Evolutionary conservation across 2,888 invertebrate genomes (phyloP).

Genomic region (Stramonita haemastoma): DNA sequence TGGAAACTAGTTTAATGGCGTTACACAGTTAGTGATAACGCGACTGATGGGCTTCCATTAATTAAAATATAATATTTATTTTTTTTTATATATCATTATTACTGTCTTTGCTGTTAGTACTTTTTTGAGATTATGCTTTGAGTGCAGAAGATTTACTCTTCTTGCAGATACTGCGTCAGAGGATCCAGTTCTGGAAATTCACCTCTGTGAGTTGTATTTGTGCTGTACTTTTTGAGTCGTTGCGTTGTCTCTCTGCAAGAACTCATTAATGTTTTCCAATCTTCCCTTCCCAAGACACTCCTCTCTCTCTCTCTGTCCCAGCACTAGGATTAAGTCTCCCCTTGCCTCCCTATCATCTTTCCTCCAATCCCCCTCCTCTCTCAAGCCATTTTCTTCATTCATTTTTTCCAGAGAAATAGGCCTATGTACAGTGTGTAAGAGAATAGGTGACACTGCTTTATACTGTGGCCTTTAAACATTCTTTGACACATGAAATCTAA

Average conservation of each 20-base stretch:
- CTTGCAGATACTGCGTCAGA: constrained; percentile 53
- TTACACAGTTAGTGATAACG: no score
- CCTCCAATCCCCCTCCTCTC: background rate
- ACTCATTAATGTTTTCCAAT: background rate
- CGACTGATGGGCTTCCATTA: no score
- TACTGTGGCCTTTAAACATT: background rate
- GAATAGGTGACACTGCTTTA: background rate
- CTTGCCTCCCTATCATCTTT: background rate
- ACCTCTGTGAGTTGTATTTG: constrained; percentile 61
- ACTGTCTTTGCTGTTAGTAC: no score
- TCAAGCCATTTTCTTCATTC: background rate
- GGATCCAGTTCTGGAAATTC: constrained; percentile 74
- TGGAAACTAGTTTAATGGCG: no score
- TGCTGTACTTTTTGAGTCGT: background rate
- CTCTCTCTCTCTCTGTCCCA: background rate
- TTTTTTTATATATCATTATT: no score
- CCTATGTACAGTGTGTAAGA: constrained; percentile 1
- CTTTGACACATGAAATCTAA: background rate
- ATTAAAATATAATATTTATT: no score
- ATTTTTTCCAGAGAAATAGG: background rate
- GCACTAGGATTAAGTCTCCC: background rate
- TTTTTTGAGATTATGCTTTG: no score
- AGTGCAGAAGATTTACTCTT: constrained; percentile 9
- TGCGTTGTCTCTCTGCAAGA: no score
- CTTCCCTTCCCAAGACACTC: background rate